These are phyloP conservation scores for Zygaena filipendulae DNA, from an alignment of 2,888 invertebrate species.

Conservation along the genomic window DNA sequence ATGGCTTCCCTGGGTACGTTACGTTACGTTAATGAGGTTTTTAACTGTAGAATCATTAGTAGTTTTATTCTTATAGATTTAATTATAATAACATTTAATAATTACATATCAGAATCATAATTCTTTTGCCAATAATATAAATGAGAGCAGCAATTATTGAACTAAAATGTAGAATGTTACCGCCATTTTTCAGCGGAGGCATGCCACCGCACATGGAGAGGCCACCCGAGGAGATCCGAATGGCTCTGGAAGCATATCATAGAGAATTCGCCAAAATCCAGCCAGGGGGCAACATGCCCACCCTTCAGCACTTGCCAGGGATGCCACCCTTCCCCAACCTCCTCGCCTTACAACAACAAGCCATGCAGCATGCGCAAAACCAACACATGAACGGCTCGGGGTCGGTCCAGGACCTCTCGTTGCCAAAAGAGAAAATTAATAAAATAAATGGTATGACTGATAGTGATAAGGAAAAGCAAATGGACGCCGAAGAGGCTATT, in stretches of 20 bases:
- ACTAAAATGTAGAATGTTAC: slow-evolving; percentile 79
- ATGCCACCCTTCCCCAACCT: slow-evolving; percentile 73
- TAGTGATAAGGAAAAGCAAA: slow-evolving; percentile 73
- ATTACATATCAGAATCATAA: too few species aligned
- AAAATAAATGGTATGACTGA: slow-evolving; percentile 75
- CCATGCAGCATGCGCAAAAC: slow-evolving; percentile 53
- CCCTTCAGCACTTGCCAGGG: slow-evolving; percentile 55
- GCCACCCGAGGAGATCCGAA: slow-evolving; percentile 85
- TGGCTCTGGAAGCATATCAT: slow-evolving; percentile 92
- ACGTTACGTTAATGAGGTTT: too few species aligned
- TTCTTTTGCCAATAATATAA: slow-evolving; percentile 22
- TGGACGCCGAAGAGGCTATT: slow-evolving; percentile 75
- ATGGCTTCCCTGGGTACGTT: slow-evolving; percentile 82
- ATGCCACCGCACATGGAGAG: slow-evolving; percentile 70
- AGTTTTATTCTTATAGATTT: too few species aligned
- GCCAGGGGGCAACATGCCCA: slow-evolving; percentile 71
- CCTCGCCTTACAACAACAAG: slow-evolving; percentile 80
- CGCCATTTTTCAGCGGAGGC: slow-evolving; percentile 84
- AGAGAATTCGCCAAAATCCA: slow-evolving; percentile 92
- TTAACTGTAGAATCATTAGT: slow-evolving; percentile 5
- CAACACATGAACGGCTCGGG: slow-evolving; percentile 73
- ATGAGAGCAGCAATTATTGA: slow-evolving; percentile 65
- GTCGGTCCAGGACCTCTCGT: slow-evolving; percentile 83
- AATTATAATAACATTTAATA: neutral
- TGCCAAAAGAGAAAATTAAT: slow-evolving; percentile 79